Evolutionary conservation across 2,888 invertebrate genomes (phyloP).

Genomic region (Phaonia tiefii): DNA sequence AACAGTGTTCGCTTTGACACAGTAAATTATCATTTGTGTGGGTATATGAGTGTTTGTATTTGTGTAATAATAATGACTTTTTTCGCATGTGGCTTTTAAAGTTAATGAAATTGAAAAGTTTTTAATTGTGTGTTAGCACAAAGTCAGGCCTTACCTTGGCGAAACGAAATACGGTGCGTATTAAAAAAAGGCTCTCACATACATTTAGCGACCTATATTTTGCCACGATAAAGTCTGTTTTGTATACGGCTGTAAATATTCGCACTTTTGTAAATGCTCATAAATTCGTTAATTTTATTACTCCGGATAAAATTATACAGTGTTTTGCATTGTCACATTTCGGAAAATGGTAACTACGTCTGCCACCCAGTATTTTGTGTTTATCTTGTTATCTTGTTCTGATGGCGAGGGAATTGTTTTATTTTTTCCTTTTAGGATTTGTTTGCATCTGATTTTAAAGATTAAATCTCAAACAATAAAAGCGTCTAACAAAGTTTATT

Average conservation of each 20-base stretch:
- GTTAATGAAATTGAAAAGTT: conserved; percentile 49
- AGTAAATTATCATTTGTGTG: conserved; percentile 6
- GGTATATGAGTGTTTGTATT: neutral
- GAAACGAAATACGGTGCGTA: neutral
- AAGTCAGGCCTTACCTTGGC: conserved; percentile 27
- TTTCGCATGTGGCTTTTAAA: conserved; percentile 32
- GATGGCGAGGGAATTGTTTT: too few species aligned
- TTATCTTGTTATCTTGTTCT: too few species aligned
- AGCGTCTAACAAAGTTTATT: conserved; percentile 12
- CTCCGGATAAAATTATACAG: neutral
- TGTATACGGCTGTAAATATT: too few species aligned
- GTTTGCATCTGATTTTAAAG: neutral
- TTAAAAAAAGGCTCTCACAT: too few species aligned
- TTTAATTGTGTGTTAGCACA: conserved; percentile 49
- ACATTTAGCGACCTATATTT: too few species aligned
- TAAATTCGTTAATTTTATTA: neutral
- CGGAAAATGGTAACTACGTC: neutral
- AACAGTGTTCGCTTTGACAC: neutral
- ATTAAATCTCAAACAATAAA: conserved; percentile 11
- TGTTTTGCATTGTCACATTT: conserved; percentile 2
- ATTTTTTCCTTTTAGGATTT: neutral
- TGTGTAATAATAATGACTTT: neutral
- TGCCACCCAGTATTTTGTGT: too few species aligned
- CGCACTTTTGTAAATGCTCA: neutral
- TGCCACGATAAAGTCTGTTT: too few species aligned